Base-by-base conservation (phyloP, 37 sponge, comb jelly and placozoan species). In the Crambe crambe region DNA sequence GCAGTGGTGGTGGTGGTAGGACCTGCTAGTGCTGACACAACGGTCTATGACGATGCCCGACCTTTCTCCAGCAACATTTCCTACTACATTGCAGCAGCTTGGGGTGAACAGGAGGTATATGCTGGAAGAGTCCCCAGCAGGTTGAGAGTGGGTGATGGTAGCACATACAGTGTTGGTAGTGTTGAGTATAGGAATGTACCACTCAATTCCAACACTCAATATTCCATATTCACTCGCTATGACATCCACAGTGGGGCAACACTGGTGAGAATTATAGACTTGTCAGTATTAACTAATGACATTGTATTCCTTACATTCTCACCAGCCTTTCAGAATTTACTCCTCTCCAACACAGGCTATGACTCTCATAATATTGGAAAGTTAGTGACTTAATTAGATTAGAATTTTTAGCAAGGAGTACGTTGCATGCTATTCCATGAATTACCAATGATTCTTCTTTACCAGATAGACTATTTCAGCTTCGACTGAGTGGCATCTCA, bases 61-160 rank as follows among this genome's bases (percentile, higher is more conserved):
- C 74, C 80, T 27, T 80, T 56, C 57, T 15, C 36, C 1, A 35
- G 9, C 23, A 37, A 15, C 3, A 56, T 36, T 37, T 9, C 37
- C 25, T 42, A 40, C 5, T 86, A 86, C 87, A 79, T 80, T 22
- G 37, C 87, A 47, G 87, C 87, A 31, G 87, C 73, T 2, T 86
- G 87, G 87, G 35, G 39, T 43, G 47, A 39, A 60, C 1, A 38
- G 9, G 32, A 47, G 25, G 37, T 51, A 1, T 31, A 12, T n/a
- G 32, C 36, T 31, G 58, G 32, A 30, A 22, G 9, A 27, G 80
- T 86, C 4, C 87, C 80, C 18, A 3, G 4, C 23, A 37, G 5
- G 10, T 70, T 72, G 27, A 59, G 38, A 10, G 56, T 87, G 15
- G 82, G 88, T 37, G 77, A 81, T 82, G 72, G 72, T 9, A 38